Conservation (phyloP, 2,797 vertebrate species). For the Rhynchotus rufescens region DNA sequence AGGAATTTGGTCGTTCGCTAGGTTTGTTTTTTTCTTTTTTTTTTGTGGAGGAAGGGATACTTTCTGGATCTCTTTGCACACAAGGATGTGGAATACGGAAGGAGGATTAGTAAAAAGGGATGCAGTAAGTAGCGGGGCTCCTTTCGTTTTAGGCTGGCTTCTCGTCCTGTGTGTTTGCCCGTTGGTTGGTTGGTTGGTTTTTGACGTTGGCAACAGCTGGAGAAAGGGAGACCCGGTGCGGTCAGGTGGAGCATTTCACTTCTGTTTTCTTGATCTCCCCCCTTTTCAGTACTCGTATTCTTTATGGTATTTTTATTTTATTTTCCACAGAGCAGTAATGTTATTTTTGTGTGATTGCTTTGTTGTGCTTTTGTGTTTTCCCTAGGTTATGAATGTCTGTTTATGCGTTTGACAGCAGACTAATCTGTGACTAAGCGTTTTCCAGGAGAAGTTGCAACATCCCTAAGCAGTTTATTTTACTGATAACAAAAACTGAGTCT, state of each 20-base stretch:
- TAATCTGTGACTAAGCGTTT: background rate
- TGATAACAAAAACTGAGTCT: background rate
- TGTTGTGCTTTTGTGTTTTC: background rate
- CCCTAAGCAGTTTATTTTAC: background rate
- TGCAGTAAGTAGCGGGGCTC: background rate
- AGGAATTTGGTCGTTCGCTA: background rate
- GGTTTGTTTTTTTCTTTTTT: too few species aligned
- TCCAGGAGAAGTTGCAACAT: background rate
- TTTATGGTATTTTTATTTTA: background rate
- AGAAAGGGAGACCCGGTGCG: conserved; percentile 35
- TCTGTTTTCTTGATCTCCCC: background rate
- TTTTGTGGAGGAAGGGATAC: background rate
- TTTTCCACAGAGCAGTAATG: background rate
- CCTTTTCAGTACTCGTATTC: background rate
- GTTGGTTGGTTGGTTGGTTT: background rate
- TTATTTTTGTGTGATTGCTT: background rate
- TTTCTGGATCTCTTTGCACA: background rate
- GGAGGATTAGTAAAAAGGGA: background rate
- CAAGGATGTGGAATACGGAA: background rate
- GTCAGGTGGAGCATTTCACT: conserved; percentile 18
- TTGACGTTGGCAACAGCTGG: background rate
- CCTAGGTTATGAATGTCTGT: background rate
- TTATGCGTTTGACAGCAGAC: background rate
- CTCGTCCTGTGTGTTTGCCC: background rate
- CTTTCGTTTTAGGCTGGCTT: background rate